A percentile compares a stretch with the other conserved stretches of the same genome.
Evolutionary conservation across 1,140 invertebrate species (phyloP).

Genomic region (Drosophila eugracilis): DNA sequence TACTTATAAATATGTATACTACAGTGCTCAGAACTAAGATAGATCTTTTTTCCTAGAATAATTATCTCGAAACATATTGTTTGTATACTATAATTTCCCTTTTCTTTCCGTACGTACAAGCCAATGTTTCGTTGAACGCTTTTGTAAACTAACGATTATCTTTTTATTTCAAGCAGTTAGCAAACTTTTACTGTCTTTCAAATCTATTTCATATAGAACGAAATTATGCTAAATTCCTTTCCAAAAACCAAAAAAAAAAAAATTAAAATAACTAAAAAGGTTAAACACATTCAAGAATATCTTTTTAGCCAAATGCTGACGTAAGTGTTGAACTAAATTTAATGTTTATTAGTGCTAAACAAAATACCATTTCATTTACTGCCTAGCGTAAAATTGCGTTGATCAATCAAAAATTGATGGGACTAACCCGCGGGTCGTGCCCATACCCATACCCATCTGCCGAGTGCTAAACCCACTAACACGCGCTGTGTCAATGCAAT

Average conservation of each 20-base stretch:
- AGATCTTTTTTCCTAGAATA: slow-evolving; percentile 42
- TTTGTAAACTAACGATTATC: slow-evolving; percentile 58
- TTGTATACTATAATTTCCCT: slow-evolving; percentile 36
- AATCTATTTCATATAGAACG: slow-evolving; percentile 81
- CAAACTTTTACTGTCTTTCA: slow-evolving; percentile 51
- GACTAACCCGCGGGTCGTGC: slow-evolving; percentile 10
- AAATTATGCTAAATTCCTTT: slow-evolving; percentile 81
- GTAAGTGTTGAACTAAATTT: slow-evolving; percentile 83
- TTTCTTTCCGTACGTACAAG: slow-evolving; percentile 49
- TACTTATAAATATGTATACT: slow-evolving; percentile 60
- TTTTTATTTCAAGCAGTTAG: slow-evolving; percentile 69
- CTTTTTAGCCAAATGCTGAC: slow-evolving; percentile 72
- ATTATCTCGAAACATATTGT: slow-evolving; percentile 26
- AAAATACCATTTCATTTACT: slow-evolving; percentile 56
- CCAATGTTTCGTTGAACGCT: slow-evolving; percentile 58
- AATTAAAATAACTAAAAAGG: slow-evolving; percentile 35
- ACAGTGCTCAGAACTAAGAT: slow-evolving; percentile 50
- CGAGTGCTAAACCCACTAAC: too few relatives aligned
- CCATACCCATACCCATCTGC: slow-evolving; percentile 22
- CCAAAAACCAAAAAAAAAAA: slow-evolving; percentile 53
- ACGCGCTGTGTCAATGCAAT: slow-evolving; percentile 58
- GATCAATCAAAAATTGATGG: slow-evolving; percentile 42
- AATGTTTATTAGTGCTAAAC: slow-evolving; percentile 70
- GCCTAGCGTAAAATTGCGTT: slow-evolving; percentile 72
- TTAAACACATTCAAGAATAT: slow-evolving; percentile 49